Conservation (phyloP, 2,113 vertebrate species). For the Aegithalos caudatus region DNA sequence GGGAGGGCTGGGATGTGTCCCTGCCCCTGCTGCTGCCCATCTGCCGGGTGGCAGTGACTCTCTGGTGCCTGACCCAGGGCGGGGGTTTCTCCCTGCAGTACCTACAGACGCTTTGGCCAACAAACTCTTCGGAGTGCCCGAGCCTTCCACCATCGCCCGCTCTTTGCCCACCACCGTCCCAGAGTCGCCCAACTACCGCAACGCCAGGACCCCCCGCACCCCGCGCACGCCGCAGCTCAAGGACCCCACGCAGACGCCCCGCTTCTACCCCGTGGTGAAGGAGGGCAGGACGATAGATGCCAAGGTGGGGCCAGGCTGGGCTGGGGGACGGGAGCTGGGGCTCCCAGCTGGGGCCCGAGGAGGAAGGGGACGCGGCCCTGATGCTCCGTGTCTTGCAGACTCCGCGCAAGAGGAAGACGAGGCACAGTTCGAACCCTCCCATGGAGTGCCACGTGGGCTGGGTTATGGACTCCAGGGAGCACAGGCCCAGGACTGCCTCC, state of each 20-base stretch:
- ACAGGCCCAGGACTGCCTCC: constrained; percentile 91
- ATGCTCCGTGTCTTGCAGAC: constrained; percentile 73
- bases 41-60: neutral
- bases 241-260: constrained; percentile 89
- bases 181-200: constrained; percentile 94
- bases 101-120: constrained; percentile 96
- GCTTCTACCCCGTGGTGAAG: constrained; percentile 98
- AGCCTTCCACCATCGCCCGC: constrained; percentile 89
- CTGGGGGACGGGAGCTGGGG: accelerated
- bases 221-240: constrained; percentile 94
- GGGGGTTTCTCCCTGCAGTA: constrained; percentile 70
- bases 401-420: constrained; percentile 94
- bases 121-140: constrained; percentile 93
- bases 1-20: neutral
- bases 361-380: accelerated
- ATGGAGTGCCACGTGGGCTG: constrained; percentile 98
- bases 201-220: constrained; percentile 89
- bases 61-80: neutral
- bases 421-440: constrained; percentile 96
- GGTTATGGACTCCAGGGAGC: constrained; percentile 99
- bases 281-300: constrained; percentile 93
- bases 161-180: constrained; percentile 96
- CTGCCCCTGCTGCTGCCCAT: neutral
- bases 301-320: constrained; percentile 75
- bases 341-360: neutral